Evolutionary conservation across 2,888 invertebrate genomes (phyloP), one percentile per base, ranked within the genome.

Genomic region (Hypselothyrea guttata): DNA sequence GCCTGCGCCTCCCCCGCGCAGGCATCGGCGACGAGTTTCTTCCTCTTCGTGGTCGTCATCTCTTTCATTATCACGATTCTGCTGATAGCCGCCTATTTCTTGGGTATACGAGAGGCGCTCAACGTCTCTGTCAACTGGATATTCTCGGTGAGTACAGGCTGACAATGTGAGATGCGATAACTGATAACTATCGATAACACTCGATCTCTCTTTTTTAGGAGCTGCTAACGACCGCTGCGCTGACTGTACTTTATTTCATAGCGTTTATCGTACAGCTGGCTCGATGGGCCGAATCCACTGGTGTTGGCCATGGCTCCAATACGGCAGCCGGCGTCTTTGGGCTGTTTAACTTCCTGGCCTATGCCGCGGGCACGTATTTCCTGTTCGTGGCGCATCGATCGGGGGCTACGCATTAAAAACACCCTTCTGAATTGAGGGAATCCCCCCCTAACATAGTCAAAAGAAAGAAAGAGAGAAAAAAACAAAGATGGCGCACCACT

Each of bases 311-410:
- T 11, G 93, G 91, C 27, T 90, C 92, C 35, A 95, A 95, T 86
- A 92, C 95, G 46, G 93, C 94, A 9, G 96, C 94, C 63, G 96
- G 95, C 87, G 95, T 96, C 90, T 96, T 97, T 87, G 96, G 95
- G 56, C 88, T 97, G 34, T 93, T 97, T 90, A 96, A 96, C 90
- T 94, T 94, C 40, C 79, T 94, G 49, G 95, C 94, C 16, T 97
- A 97, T 85, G 95, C 92, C 30, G 93, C 92, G 61, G 95, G 95
- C 71, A 90, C 95, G 18, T 95, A 94, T 90, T 92, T 96, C 84
- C 91, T 96, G 71, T 94, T 92, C 90, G 88, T 93, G 82, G 95
- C 96, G 84, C 94, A 94, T 91, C 94, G 93, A 88, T 92, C 91
- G 74, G 91, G 90, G 51, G 81, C 88, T 57, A 86, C 81, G 53